phyloP scores from a whole-genome alignment of 2,113 vertebrate species.

The Eudyptes chrysolophus region DNA sequence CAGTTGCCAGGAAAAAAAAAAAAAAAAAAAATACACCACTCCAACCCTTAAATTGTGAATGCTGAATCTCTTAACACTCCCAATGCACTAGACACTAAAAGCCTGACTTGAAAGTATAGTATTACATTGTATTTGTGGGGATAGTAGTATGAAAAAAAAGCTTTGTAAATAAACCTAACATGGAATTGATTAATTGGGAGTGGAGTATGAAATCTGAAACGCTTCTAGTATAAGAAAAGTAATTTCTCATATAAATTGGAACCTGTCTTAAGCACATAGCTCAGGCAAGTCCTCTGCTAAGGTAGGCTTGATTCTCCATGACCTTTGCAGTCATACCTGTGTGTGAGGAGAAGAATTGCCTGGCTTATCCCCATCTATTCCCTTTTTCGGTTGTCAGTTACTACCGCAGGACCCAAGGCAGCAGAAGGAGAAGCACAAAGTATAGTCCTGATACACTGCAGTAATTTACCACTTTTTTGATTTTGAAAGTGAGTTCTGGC shows the following conservation, averaged over 20 bases:
- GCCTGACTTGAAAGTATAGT: fast-evolving
- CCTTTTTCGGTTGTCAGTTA: fast-evolving
- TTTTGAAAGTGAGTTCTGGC: not conserved
- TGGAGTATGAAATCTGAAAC: not conserved
- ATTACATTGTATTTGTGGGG: not conserved
- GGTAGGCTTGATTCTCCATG: not conserved
- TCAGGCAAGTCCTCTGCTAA: not conserved
- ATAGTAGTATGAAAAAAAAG: not conserved
- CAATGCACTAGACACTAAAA: not conserved
- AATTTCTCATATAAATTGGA: not conserved
- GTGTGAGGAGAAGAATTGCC: not conserved
- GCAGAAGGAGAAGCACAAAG: not conserved
- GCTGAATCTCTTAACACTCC: not conserved
- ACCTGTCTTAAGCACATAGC: fast-evolving
- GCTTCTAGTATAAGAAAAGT: not conserved
- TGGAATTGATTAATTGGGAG: not conserved
- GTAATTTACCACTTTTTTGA: not conserved
- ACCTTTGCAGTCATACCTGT: not conserved
- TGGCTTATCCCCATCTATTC: not conserved
- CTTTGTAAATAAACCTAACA: not conserved
- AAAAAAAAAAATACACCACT: not conserved
- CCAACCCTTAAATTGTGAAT: not conserved
- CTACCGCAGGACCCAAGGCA: fast-evolving
- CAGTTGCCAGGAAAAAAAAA: not conserved
- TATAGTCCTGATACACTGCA: not conserved